Conservation (phyloP, 2,113 vertebrate species). For the Pangasianodon gigas region DNA sequence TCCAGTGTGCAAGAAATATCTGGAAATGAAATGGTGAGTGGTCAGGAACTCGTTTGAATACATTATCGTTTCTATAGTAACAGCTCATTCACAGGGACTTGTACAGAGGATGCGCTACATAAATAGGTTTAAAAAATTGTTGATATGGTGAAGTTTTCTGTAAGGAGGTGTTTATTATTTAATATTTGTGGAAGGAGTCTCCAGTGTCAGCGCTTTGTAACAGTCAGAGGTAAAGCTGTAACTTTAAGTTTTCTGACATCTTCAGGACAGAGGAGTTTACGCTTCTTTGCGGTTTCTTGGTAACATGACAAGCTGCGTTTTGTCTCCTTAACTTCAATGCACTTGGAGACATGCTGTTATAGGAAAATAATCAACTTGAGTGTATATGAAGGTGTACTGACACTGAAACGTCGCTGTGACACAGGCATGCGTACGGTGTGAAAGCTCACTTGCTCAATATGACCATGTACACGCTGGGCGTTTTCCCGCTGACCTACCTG, state of each 20-base stretch:
- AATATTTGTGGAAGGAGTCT: background rate
- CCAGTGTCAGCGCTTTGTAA: background rate
- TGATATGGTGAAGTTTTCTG: no score
- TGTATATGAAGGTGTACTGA: background rate
- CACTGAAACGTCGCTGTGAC: background rate
- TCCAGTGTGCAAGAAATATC: constrained; percentile 85
- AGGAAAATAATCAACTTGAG: background rate
- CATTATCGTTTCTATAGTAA: background rate
- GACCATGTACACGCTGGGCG: constrained; percentile 79
- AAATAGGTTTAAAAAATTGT: no score
- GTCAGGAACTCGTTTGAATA: background rate
- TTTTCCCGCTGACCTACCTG: constrained; percentile 81
- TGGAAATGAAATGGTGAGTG: constrained; percentile 87
- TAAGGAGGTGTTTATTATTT: background rate
- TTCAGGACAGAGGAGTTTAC: background rate
- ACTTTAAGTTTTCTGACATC: background rate
- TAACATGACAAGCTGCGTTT: background rate
- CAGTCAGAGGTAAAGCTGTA: background rate
- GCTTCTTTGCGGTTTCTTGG: background rate
- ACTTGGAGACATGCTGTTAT: background rate
- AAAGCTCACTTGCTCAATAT: constrained; percentile 85
- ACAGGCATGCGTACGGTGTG: constrained; percentile 84
- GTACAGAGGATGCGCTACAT: no score
- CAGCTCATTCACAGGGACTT: background rate
- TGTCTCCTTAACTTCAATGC: background rate